Evolutionary conservation across 2,888 invertebrate genomes (phyloP), one percentile per base, ranked within the genome.

Genomic region (Odontocolon sp.): DNA sequence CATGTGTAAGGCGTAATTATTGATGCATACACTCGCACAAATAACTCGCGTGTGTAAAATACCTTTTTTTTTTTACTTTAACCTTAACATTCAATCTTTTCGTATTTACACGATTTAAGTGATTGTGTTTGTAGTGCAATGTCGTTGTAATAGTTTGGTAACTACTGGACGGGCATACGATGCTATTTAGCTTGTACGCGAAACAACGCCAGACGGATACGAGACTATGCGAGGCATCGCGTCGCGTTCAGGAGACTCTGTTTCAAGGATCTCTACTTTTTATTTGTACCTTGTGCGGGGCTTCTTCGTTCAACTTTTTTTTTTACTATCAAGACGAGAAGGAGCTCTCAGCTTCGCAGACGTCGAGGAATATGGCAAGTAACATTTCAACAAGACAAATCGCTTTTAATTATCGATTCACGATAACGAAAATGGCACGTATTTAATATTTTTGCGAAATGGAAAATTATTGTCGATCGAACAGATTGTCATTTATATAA

Each of bases 231-330:
- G 42, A 28, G 28, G 16, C 8, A 40, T 42, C 38, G 52, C 16
- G 36, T 59, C 23, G 63, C 40, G 38, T 56, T 63, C 42, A 16
- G 67, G 38, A 5, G 33, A 28, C 26, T 26, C 42, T 6, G 50
- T 23, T 63, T 80, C 81, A 81, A 81, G 81, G 81, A 80, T 66
- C 71, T 77, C 78, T 14, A 71, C 77, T 78, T 82, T 80, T 80
- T 80, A 21, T 59, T 26, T 61, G n/a, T 36, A 18, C 9, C 11
- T 52, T 42, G 33, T 23, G 56, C 5, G 11, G 8, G 8, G 9
- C 23, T 5, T 50, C 63, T 56, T 23, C 26, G 16, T 28, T 23
- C 50, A 23, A 54, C 40, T 66, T 59, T 63, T 38, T 16, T 33
- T 33, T n/a, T n/a, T n/a, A 1, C n/a, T 14, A 28, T 14, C 18